Evolutionary conservation across 2,113 vertebrate genomes (phyloP).

Genomic region (Azemiops feae): DNA sequence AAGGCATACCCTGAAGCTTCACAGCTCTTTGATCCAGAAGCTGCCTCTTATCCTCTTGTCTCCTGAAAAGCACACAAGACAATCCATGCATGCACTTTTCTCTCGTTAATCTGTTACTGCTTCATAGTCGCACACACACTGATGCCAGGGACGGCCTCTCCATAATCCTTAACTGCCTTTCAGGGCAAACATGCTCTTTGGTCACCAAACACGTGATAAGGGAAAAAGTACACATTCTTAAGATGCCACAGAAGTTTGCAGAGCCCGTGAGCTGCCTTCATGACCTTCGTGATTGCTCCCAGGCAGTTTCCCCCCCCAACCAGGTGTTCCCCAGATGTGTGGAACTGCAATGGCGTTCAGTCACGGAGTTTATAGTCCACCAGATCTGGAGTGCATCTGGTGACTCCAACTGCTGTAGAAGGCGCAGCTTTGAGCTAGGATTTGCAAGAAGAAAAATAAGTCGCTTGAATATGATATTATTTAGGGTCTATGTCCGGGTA

Average conservation of each 20-base stretch:
- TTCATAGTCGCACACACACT: neutral
- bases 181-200: neutral
- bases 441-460: neutral
- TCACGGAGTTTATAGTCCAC: no score
- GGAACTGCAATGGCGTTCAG: no score
- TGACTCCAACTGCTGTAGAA: no score
- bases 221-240: neutral
- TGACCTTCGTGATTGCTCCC: no score
- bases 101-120: neutral
- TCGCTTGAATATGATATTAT: neutral
- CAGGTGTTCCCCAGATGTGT: no score
- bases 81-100: neutral
- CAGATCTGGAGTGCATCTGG: no score
- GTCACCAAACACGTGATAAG: neutral
- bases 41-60: neutral
- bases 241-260: neutral
- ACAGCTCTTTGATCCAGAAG: neutral
- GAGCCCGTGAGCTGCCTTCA: neutral
- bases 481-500: neutral
- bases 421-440: no score
- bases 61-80: neutral
- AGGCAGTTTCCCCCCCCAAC: no score
- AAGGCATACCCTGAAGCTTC: neutral
- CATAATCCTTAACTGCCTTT: neutral
- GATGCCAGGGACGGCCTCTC: neutral